phyloP scores from a whole-genome alignment of 53 echinoderm and acorn worm genomes.

The Paracentrotus lividus region DNA sequence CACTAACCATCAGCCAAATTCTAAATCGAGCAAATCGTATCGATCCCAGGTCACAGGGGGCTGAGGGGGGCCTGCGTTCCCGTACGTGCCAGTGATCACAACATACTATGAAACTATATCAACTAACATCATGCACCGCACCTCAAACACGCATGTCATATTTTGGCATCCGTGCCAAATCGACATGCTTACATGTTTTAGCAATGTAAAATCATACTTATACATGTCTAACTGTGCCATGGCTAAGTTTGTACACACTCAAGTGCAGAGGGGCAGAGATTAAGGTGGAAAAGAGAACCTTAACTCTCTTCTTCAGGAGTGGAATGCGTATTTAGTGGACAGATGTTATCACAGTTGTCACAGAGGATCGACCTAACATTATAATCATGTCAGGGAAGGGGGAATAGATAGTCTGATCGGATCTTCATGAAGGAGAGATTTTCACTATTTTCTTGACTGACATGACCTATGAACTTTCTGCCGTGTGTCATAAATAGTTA shows the following conservation, averaged over 20 bases:
- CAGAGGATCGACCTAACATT: not conserved
- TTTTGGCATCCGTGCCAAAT: not conserved
- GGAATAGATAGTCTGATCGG: not conserved
- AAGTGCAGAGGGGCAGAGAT: conserved; percentile 22
- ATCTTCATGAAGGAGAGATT: not conserved
- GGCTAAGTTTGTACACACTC: conserved; percentile 24
- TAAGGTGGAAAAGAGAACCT: not conserved
- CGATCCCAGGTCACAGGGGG: too few species aligned
- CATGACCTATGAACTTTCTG: not conserved
- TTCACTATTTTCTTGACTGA: not conserved
- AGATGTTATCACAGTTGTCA: conserved; percentile 53
- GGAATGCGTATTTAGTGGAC: conserved; percentile 30
- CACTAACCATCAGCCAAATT: too few species aligned
- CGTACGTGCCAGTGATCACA: too few species aligned
- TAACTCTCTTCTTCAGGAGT: conserved; percentile 3
- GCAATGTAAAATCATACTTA: not conserved
- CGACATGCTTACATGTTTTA: not conserved
- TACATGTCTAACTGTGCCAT: conserved; percentile 17
- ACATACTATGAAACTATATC: too few species aligned
- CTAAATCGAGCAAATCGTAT: too few species aligned
- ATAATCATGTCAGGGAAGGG: not conserved
- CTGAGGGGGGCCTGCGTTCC: too few species aligned
- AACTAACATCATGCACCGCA: too few species aligned
- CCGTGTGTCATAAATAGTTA: too few species aligned
- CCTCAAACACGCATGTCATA: too few species aligned